Base-by-base conservation (phyloP, 2,113 vertebrate genomes). In the Ochotona princeps region DNA sequence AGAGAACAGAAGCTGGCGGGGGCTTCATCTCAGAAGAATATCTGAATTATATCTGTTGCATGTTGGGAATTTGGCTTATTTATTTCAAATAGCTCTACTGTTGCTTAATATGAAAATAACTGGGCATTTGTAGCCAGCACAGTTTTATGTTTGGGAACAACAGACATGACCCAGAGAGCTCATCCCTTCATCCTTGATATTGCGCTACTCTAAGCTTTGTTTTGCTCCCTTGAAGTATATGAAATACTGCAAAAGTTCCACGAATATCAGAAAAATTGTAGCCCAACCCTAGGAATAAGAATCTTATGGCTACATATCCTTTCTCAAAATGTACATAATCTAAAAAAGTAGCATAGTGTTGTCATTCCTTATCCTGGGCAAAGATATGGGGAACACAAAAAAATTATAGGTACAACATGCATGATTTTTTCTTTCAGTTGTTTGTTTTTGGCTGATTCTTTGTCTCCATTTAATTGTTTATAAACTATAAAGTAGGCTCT, bases 61-160 rank as follows among this genome's bases (percentile, higher is more conserved):
- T 14, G 8, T 3, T 78, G 21, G 83, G 25, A 85, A 70, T 26
- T 84, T 54, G 63, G 13, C 30, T 70, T 12, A 18, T 74, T 94
- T 66, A 26, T 80, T 87, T 92, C 25, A 86, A 47, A 74, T 73
- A 54, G n/a, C 14, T 8, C 12, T 32, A 63, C 35, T 3, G 3
- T 78, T 73, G 44, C 17, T 14, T 83, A 44, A 57, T 51, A 69
- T 67, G 57, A 72, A 90, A 87, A 70, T 1, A 65, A 44, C 75
- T 76, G 80, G 73, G 7, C 6, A 17, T 20, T 35, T n/a, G 8
- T 54, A 26, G 7, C 15, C 54, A 3, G 47, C 10, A 26, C 5
- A 30, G n/a, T 72, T 89, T 88, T 81, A 67, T 49, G 9, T 83
- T 86, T 81, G 9, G 23, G 38, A 79, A 47, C n/a, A 87, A 81